A percentile compares a stretch with the other conserved stretches of the same genome.
Conservation (phyloP, 2,888 invertebrate species). For the Quadroppia sp. region DNA sequence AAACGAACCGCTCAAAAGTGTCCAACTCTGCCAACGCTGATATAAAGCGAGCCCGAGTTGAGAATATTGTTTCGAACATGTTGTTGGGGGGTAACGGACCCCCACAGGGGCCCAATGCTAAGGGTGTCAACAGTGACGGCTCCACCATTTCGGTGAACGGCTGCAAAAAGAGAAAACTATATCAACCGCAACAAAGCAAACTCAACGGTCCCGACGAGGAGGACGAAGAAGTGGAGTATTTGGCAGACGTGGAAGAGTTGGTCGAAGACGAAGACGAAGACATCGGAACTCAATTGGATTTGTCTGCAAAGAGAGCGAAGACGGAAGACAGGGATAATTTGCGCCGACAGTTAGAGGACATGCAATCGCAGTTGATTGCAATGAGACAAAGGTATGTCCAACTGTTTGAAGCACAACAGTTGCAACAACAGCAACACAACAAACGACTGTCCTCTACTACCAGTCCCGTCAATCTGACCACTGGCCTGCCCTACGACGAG, state of each 20-base stretch:
- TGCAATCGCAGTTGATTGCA: slow-evolving; percentile 48
- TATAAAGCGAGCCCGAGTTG: slow-evolving; percentile 86
- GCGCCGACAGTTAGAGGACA: slow-evolving; percentile 62
- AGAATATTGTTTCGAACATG: slow-evolving; percentile 92
- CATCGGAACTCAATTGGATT: slow-evolving; percentile 56
- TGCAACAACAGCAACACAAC: slow-evolving; percentile 3
- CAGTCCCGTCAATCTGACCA: slow-evolving; percentile 30
- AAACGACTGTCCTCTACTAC: background rate
- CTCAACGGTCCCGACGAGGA: slow-evolving; percentile 47
- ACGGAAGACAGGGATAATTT: slow-evolving; percentile 58
- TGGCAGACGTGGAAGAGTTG: slow-evolving; percentile 58
- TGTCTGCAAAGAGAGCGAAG: slow-evolving; percentile 57
- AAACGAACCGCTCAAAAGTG: slow-evolving; percentile 28
- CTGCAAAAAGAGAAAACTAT: slow-evolving; percentile 90
- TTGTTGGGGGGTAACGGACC: slow-evolving; percentile 50
- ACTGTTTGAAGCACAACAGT: slow-evolving; percentile 35
- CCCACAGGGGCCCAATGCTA: background rate
- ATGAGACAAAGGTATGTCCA: slow-evolving; percentile 22
- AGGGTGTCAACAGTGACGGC: background rate
- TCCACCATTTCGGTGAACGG: slow-evolving; percentile 64
- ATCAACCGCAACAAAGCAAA: slow-evolving; percentile 85
- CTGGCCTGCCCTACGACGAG: background rate
- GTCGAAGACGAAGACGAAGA: slow-evolving; percentile 59
- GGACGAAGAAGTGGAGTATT: slow-evolving; percentile 55
- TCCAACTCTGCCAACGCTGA: slow-evolving; percentile 54